Conservation (phyloP, 1,140 invertebrate genomes). For the Agraylea sexmaculata region DNA sequence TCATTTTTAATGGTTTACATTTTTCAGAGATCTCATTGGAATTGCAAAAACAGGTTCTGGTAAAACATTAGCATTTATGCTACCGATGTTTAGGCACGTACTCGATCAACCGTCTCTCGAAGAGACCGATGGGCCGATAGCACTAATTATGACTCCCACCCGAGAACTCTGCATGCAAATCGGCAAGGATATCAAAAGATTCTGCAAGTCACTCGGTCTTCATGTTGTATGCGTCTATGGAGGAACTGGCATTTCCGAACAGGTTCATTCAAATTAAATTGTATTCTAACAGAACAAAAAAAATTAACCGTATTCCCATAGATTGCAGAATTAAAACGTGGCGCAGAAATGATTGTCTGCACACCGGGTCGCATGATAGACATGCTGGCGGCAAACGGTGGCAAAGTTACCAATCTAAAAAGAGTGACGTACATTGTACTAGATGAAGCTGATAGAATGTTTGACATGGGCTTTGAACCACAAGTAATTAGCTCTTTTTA, state of each 20-base stretch:
- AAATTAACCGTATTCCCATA: conserved; percentile 35
- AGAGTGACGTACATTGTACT: conserved; percentile 94
- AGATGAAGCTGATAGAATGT: conserved; percentile 99
- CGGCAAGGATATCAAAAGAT: conserved; percentile 92
- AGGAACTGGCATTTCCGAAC: conserved; percentile 93
- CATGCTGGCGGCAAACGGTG: conserved; percentile 96
- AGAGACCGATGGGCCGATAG: conserved; percentile 93
- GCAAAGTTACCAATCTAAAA: conserved; percentile 90
- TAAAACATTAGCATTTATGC: conserved; percentile 94
- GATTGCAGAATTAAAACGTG: conserved; percentile 95
- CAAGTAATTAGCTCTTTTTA: conserved; percentile 50
- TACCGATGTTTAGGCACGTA: conserved; percentile 98
- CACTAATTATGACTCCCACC: conserved; percentile 96
- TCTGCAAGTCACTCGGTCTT: conserved; percentile 78
- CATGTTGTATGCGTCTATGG: conserved; percentile 96
- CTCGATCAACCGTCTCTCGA: conserved; percentile 87
- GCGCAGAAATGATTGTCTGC: conserved; percentile 97
- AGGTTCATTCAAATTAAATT: conserved; percentile 37
- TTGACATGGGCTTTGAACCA: conserved; percentile 99
- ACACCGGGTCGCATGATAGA: conserved; percentile 99
- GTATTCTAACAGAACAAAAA: no score
- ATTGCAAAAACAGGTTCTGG: conserved; percentile 99
- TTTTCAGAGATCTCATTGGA: conserved; percentile 82
- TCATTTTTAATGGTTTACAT: not conserved
- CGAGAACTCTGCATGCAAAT: conserved; percentile 99